Evolutionary conservation across 2,797 vertebrate species (phyloP), one percentile per base, ranked within the genome.

Genomic region (Merluccius polli): DNA sequence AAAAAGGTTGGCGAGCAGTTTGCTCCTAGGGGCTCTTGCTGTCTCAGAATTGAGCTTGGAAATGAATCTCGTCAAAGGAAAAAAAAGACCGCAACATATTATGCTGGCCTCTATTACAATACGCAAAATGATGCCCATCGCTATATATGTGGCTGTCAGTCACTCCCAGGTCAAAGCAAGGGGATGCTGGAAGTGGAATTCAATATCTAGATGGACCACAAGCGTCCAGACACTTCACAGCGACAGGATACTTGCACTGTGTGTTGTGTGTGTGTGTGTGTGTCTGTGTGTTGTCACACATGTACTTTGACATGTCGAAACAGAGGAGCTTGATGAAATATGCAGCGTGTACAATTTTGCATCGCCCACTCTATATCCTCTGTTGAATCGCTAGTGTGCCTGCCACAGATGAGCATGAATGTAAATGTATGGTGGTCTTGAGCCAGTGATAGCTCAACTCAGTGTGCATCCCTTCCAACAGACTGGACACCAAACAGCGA

Each of bases 51-150:
- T 65, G 59, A 65, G 27, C n/a, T 27, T 12, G 27, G 59, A 65
- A 65, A 65, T 65, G 10, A 65, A 65, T 65, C 59, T 65, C 24
- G 59, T 65, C 52, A 27, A 63, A 63, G n/a, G 9, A 16, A 27
- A 27, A 65, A 65, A 65, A 69, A 69, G 80, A 77, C 29, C 31
- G 35, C n/a, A 67, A 33, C 33, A 70, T 31, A 32, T 70, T 70
- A 38, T n/a, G 18, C 18, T 48, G 11, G 69, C 41, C 67, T 33
- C 73, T 33, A 33, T 69, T 73, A 35, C 65, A 36, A 71, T 44
- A 73, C 16, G 29, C 8, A n/a, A 75, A 30, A 59, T 11, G 67
- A n/a, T 69, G 52, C 11, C 27, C 9, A 16, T 27, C 38, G 68
- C 1, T 30, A 27, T 52, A 27, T 44, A 73, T 4, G 7, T 29